Conservation (phyloP, 2,797 vertebrate genomes). For the Coregonus ussuriensis region DNA sequence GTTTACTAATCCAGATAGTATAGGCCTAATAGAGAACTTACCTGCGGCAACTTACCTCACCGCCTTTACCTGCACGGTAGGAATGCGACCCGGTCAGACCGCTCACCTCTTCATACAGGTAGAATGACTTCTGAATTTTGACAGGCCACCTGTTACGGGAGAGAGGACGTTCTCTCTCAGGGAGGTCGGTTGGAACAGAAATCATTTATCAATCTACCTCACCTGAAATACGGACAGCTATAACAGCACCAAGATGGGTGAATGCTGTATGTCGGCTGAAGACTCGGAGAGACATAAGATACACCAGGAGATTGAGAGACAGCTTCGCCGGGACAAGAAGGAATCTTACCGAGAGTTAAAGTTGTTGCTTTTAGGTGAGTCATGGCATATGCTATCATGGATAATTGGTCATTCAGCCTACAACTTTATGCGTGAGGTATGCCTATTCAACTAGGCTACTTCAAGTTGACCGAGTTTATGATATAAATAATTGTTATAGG, state of each 20-base stretch:
- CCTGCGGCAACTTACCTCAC: neutral
- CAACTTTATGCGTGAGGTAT: no score
- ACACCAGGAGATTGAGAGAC: constrained; percentile 81
- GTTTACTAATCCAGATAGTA: neutral
- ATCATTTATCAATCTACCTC: neutral
- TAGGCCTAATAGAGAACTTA: neutral
- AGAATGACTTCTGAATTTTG: neutral
- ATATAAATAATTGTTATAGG: no score
- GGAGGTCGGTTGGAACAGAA: no score
- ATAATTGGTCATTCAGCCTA: neutral
- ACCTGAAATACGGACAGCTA: neutral
- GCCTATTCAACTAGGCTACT: no score
- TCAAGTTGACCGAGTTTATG: no score
- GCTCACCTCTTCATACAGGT: neutral
- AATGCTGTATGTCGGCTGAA: constrained; percentile 78
- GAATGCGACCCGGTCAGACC: constrained; percentile 59
- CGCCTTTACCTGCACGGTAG: constrained; percentile 21
- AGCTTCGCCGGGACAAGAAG: constrained; percentile 77
- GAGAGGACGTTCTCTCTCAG: no score
- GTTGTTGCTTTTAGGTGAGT: constrained; percentile 87
- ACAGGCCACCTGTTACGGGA: neutral
- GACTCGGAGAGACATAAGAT: constrained; percentile 74
- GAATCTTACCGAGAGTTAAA: constrained; percentile 76
- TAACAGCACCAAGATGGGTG: constrained; percentile 60
- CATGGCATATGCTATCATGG: neutral